Percentiles rank a stretch among this genome's conserved stretches.
These are phyloP conservation scores for western clawed frog (Xenopus tropicalis) DNA, from an alignment of 2,113 vertebrate species.

Conservation along the genomic window DNA sequence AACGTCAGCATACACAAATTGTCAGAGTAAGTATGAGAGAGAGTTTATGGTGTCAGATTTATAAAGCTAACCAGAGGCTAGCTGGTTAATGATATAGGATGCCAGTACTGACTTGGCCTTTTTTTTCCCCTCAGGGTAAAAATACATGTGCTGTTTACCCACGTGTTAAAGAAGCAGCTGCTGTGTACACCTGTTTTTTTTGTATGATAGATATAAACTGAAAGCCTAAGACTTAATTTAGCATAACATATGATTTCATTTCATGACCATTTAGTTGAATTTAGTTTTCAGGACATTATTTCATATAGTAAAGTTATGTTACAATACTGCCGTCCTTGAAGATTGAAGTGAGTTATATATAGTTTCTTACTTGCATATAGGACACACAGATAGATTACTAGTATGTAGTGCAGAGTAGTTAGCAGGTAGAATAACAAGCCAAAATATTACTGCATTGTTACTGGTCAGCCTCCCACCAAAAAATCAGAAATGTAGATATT, in stretches of 20 bases:
- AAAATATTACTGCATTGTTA: too few species aligned
- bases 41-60: not conserved
- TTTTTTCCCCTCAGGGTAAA: not conserved
- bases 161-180: not conserved
- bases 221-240: not conserved
- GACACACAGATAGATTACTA: too few species aligned
- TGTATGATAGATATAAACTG: not conserved
- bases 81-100: not conserved
- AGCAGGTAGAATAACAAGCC: too few species aligned
- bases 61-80: not conserved
- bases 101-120: not conserved
- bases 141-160: not conserved
- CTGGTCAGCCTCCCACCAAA: too few species aligned
- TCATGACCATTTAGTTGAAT: not conserved
- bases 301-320: too few species aligned
- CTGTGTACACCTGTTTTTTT: slow-evolving; percentile 1
- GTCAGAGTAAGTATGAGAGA: slow-evolving; percentile 81
- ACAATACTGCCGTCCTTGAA: too few species aligned
- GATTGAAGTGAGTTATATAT: too few species aligned
- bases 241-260: not conserved
- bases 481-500: too few species aligned
- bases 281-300: too few species aligned
- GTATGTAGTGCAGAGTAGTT: too few species aligned
- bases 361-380: too few species aligned
- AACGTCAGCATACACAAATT: slow-evolving; percentile 96